phyloP scores from a whole-genome alignment of 1,140 invertebrate species.

The Drosophila funebris region DNA sequence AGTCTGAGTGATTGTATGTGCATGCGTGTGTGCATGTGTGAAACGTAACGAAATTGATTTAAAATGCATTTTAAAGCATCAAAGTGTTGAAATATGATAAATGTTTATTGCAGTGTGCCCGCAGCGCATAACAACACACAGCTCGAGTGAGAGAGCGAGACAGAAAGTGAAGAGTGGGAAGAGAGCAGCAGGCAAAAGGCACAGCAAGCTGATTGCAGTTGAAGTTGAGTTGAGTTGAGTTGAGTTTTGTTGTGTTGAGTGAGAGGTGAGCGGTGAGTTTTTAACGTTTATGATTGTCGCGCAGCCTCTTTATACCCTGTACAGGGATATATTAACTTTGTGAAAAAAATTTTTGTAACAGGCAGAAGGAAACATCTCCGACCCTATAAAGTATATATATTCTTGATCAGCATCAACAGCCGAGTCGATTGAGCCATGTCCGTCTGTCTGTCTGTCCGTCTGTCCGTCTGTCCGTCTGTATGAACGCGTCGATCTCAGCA shows the following conservation, averaged over 20 bases:
- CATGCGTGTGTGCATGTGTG: conserved; percentile 19
- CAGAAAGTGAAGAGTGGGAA: background rate
- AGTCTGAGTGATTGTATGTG: too few species aligned
- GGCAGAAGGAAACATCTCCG: too few species aligned
- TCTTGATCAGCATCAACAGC: too few species aligned
- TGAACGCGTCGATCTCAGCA: too few species aligned
- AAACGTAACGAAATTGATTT: conserved; percentile 79
- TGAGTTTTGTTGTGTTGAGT: background rate
- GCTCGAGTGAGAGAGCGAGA: background rate
- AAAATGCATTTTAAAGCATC: conserved; percentile 82
- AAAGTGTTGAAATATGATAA: conserved; percentile 82
- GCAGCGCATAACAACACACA: conserved; percentile 19
- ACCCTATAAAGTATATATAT: too few species aligned
- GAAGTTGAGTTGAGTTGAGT: too few species aligned
- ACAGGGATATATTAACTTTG: too few species aligned
- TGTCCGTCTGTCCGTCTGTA: too few species aligned
- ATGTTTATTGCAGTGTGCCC: conserved; percentile 64
- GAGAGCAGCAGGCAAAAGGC: background rate
- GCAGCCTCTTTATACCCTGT: background rate
- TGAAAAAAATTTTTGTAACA: too few species aligned
- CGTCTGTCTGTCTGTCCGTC: too few species aligned
- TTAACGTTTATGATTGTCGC: conserved; percentile 33
- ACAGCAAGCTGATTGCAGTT: background rate
- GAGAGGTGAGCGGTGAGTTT: conserved; percentile 7
- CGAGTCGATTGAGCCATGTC: too few species aligned